These are phyloP conservation scores for Camelus bactrianus DNA, from an alignment of 2,113 vertebrate species.

Conservation along the genomic window DNA sequence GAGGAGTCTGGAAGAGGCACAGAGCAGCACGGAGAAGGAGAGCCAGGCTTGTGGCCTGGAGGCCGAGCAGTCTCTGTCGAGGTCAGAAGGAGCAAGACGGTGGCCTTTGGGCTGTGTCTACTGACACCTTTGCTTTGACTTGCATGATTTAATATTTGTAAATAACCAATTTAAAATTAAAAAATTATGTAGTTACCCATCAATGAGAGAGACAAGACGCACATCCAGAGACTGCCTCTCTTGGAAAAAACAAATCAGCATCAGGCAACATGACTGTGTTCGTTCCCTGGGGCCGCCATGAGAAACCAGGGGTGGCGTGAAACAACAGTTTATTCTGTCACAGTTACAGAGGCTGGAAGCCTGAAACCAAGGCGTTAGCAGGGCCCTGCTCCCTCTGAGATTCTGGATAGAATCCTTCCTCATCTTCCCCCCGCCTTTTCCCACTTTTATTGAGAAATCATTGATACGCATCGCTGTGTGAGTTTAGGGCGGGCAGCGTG, in stretches of 20 bases:
- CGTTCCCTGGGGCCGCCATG: background rate
- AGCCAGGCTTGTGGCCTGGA: rapidly evolving
- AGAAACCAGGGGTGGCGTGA: background rate
- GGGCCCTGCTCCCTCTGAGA: background rate
- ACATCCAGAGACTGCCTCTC: background rate
- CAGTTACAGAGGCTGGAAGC: background rate
- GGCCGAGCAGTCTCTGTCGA: background rate
- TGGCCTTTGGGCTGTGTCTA: rapidly evolving
- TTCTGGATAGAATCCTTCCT: background rate
- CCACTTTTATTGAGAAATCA: background rate
- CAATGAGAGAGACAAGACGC: background rate
- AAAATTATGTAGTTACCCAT: background rate
- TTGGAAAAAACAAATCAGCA: background rate
- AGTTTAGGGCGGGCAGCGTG: background rate
- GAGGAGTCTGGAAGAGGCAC: rapidly evolving
- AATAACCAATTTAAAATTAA: background rate
- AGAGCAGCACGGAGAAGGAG: rapidly evolving
- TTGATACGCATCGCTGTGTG: background rate
- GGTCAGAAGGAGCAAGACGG: background rate
- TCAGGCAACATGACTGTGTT: rapidly evolving
- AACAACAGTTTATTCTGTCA: rapidly evolving
- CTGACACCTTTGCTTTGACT: background rate
- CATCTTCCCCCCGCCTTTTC: background rate
- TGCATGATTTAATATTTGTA: background rate
- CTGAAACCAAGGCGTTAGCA: background rate